Percentiles rank a stretch among this genome's conserved stretches.
phyloP scores from a whole-genome alignment of 2,888 invertebrate genomes.

The Drosophila borborema region DNA sequence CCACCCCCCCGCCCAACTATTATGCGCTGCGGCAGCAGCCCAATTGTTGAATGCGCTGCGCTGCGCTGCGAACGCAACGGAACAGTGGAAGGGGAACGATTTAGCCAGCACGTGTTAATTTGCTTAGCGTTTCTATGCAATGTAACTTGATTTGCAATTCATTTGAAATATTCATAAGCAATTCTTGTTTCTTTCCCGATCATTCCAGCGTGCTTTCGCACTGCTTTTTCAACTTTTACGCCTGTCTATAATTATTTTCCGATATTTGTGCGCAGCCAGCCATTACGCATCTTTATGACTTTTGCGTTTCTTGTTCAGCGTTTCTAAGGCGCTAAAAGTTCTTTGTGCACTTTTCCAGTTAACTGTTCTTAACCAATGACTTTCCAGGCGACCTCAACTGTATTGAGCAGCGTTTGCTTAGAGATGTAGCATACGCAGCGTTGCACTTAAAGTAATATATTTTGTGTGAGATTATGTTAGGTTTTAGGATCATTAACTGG shows the following conservation, averaged over 20 bases:
- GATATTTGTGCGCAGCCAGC: constrained; percentile 84
- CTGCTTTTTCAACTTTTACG: constrained; percentile 4
- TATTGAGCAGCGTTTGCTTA: not conserved
- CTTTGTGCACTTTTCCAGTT: constrained; percentile 32
- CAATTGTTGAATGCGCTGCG: constrained; percentile 77
- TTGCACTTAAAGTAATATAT: not conserved
- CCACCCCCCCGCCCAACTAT: not conserved
- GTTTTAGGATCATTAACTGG: not conserved
- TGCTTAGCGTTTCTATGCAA: constrained; percentile 5
- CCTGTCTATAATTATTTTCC: constrained; percentile 80
- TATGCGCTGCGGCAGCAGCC: constrained; percentile 27
- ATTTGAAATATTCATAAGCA: not conserved
- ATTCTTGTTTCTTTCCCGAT: constrained; percentile 4
- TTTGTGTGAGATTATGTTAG: not conserved
- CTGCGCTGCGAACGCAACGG: constrained; percentile 48
- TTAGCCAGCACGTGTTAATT: constrained; percentile 45
- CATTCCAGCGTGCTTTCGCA: not conserved
- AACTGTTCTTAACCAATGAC: not conserved
- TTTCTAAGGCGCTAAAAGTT: constrained; percentile 25
- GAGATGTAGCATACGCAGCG: constrained; percentile 3
- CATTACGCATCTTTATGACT: constrained; percentile 85
- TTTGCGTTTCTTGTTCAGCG: constrained; percentile 60
- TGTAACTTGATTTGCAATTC: constrained; percentile 5
- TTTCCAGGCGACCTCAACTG: not conserved
- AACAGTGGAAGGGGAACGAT: constrained; percentile 26